Percentiles rank a stretch among this genome's conserved stretches.
These are phyloP conservation scores for Glossophaga mutica DNA, from an alignment of 2,797 vertebrate species.

Conservation along the genomic window DNA sequence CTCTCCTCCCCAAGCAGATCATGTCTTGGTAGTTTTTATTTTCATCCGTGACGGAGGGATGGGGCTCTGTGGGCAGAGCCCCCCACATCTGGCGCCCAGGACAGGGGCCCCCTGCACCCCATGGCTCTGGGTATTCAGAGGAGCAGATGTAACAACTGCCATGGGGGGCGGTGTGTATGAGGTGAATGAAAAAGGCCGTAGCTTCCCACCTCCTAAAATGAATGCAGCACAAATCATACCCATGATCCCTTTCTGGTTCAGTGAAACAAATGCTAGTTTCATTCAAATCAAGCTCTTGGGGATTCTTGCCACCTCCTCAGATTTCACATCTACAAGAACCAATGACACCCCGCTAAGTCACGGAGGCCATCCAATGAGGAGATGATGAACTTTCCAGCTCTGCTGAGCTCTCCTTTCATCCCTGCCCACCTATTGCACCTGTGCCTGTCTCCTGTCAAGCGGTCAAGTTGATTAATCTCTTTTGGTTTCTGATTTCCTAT, in stretches of 20 bases:
- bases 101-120: too few species aligned
- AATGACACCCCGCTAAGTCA: background rate
- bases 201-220: background rate
- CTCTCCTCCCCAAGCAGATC: too few species aligned
- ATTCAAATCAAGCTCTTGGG: background rate
- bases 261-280: background rate
- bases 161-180: background rate
- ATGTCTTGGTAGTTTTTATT: too few species aligned
- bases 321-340: background rate
- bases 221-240: rapidly evolving
- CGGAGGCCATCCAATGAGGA: background rate
- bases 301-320: background rate
- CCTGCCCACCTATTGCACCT: background rate
- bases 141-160: background rate
- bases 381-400: background rate
- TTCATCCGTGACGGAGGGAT: too few species aligned
- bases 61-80: too few species aligned
- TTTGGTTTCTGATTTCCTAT: background rate
- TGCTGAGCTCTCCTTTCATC: background rate
- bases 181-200: background rate
- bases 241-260: background rate
- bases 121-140: background rate
- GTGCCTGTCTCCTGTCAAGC: background rate
- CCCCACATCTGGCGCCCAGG: too few species aligned
- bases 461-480: background rate